Conservation (phyloP, 2,888 invertebrate species). For the Pelosia muscerda region DNA sequence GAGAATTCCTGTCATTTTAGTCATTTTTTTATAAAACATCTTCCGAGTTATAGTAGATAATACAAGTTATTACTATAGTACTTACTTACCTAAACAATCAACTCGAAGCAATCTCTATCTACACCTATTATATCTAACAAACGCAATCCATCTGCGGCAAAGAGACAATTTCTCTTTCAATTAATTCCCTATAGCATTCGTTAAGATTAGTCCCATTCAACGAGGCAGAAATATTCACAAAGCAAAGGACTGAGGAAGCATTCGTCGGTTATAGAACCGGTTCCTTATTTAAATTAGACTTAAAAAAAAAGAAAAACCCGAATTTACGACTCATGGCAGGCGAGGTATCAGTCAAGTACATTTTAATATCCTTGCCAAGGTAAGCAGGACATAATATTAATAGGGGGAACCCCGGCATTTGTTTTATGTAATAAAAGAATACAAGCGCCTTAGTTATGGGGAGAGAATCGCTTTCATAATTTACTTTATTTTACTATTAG, state of each 20-base stretch:
- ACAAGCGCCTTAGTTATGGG: neutral
- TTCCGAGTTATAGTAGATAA: too few species aligned
- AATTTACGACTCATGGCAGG: neutral
- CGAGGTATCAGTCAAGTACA: neutral
- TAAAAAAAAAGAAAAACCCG: neutral
- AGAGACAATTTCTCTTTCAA: slow-evolving; percentile 1
- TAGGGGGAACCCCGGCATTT: neutral
- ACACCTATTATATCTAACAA: neutral
- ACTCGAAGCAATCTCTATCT: neutral
- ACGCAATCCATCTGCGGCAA: neutral
- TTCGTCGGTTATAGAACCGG: slow-evolving; percentile 7
- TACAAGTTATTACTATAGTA: too few species aligned
- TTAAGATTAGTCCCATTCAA: neutral
- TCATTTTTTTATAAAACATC: too few species aligned
- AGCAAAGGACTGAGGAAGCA: slow-evolving; percentile 4
- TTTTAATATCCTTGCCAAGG: neutral
- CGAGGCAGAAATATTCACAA: slow-evolving; percentile 6
- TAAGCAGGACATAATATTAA: neutral
- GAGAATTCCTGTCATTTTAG: too few species aligned
- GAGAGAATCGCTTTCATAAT: neutral
- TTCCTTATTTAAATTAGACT: neutral
- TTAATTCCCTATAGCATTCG: neutral
- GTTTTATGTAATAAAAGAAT: neutral
- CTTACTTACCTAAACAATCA: too few species aligned
- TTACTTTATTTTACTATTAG: neutral